Evolutionary conservation across 1,140 invertebrate species (phyloP).

Genomic region (Drosophila ananassae): DNA sequence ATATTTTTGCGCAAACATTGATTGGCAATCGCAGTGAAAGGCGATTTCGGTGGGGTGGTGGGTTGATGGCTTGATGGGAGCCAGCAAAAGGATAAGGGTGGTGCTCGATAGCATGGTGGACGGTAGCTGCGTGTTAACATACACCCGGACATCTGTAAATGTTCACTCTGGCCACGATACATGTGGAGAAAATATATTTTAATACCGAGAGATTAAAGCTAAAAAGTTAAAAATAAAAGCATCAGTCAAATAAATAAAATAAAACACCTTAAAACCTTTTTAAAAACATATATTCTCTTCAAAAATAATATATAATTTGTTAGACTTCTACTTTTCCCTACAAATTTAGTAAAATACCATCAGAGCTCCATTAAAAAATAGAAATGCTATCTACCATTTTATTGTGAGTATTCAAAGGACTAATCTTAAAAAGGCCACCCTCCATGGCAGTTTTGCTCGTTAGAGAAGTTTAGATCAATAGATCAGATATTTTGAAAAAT

Average conservation of each 20-base stretch:
- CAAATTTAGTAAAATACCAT: too few species aligned
- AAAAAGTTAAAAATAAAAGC: not conserved
- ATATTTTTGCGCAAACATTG: constrained; percentile 81
- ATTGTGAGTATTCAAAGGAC: too few species aligned
- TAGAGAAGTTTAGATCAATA: too few species aligned
- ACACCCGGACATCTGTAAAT: constrained; percentile 49
- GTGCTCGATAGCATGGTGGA: not conserved
- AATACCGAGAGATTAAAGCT: too few species aligned
- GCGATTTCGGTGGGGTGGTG: not conserved
- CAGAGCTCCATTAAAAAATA: too few species aligned
- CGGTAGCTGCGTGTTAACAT: constrained; percentile 41
- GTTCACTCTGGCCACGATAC: constrained; percentile 8
- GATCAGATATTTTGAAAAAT: too few species aligned
- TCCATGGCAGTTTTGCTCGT: too few species aligned
- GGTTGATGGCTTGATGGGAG: too few species aligned
- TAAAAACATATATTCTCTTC: not conserved
- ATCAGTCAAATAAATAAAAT: not conserved
- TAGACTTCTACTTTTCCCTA: too few species aligned
- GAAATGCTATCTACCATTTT: too few species aligned
- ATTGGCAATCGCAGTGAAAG: constrained; percentile 64
- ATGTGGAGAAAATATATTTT: not conserved
- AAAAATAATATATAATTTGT: too few species aligned
- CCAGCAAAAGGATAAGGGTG: not conserved
- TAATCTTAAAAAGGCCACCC: too few species aligned
- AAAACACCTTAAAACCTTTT: not conserved